Conservation (phyloP, 2,888 invertebrate genomes). For the Sthenelais limicola region DNA sequence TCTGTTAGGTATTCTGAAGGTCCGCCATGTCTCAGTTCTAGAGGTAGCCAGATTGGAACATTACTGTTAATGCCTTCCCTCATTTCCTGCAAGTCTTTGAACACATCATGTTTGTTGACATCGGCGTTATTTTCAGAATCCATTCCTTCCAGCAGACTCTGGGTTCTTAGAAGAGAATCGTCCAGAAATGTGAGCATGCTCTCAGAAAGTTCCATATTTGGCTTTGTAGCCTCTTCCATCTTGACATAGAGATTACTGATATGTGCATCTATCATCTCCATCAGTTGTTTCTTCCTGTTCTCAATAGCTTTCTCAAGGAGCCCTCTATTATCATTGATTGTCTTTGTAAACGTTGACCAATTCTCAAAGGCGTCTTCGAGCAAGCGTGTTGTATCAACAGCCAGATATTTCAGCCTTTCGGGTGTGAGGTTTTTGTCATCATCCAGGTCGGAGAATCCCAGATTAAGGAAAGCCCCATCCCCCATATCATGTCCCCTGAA, state of each 20-base stretch:
- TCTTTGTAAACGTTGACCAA: conserved; percentile 6
- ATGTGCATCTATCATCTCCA: conserved; percentile 11
- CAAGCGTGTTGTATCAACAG: not conserved
- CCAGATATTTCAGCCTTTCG: conserved; percentile 11
- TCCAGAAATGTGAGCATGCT: conserved; percentile 13
- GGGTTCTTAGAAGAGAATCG: conserved; percentile 9
- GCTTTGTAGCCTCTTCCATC: not conserved
- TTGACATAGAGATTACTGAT: not conserved
- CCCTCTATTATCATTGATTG: conserved; percentile 2
- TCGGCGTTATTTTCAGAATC: conserved; percentile 24
- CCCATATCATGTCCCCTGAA: not conserved
- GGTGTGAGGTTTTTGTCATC: conserved; percentile 26
- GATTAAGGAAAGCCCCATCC: conserved; percentile 19
- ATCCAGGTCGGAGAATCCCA: conserved; percentile 23
- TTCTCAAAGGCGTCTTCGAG: conserved; percentile 4
- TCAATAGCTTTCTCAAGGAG: conserved; percentile 1
- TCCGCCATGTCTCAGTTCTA: conserved; percentile 3
- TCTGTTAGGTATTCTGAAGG: conserved; percentile 20
- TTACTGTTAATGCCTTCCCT: conserved; percentile 27
- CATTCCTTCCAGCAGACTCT: not conserved
- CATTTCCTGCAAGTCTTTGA: conserved; percentile 32
- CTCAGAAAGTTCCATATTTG: not conserved
- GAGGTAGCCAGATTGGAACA: conserved; percentile 35
- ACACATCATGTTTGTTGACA: conserved; percentile 19
- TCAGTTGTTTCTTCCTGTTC: conserved; percentile 4